Percentiles rank a stretch among this genome's conserved stretches.
Evolutionary conservation across 2,113 vertebrate species (phyloP).

Genomic region (Odontophorus gujanensis): DNA sequence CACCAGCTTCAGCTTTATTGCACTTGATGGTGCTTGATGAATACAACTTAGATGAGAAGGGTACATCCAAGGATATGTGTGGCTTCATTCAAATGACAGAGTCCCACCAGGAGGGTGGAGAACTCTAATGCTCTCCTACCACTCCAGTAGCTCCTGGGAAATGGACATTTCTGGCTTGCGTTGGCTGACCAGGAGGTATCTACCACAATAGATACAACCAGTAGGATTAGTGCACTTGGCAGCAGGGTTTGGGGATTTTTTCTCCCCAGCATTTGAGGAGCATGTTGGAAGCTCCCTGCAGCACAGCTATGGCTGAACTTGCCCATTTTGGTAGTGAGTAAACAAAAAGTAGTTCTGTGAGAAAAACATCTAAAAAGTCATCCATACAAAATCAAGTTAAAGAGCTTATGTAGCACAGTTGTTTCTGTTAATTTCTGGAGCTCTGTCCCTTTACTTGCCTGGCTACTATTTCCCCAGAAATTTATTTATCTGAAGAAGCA

Average conservation of each 20-base stretch:
- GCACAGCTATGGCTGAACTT: neutral
- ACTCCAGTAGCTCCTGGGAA: neutral
- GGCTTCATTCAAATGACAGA: neutral
- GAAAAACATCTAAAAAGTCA: neutral
- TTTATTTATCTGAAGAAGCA: neutral
- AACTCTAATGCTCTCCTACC: neutral
- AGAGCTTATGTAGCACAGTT: neutral
- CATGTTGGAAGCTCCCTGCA: neutral
- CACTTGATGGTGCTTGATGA: neutral
- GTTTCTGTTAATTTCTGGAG: neutral
- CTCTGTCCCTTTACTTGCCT: neutral
- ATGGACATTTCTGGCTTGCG: neutral
- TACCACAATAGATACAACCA: neutral
- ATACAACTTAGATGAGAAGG: neutral
- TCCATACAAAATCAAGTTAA: neutral
- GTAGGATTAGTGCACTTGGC: rapidly evolving
- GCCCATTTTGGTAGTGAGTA: neutral
- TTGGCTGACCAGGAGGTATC: neutral
- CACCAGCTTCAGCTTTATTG: neutral
- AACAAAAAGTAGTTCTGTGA: neutral
- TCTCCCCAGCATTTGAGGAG: neutral
- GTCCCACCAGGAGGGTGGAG: neutral
- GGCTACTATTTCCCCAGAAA: neutral
- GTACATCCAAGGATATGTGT: neutral
- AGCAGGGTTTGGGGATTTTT: neutral